phyloP scores from a whole-genome alignment of 53 echinoderm and acorn worm species.

The Echinarachnius parma region DNA sequence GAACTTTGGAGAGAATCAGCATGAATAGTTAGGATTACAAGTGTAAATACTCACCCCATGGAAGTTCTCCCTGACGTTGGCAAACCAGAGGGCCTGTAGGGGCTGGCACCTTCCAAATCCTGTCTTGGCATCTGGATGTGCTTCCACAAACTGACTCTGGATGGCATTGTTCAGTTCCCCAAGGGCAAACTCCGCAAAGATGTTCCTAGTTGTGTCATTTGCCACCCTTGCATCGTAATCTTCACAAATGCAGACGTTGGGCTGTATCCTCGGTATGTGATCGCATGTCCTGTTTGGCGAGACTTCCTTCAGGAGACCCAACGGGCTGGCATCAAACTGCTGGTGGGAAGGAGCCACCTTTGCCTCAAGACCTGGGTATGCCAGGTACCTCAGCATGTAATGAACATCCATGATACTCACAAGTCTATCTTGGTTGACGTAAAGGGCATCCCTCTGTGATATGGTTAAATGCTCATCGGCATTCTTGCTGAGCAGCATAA shows the following conservation, averaged over 20 bases:
- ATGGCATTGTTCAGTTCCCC: conserved; percentile 73
- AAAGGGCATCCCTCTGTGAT: conserved; percentile 39
- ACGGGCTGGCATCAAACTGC: conserved; percentile 48
- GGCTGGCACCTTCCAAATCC: conserved; percentile 66
- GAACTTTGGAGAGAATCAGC: too few species aligned
- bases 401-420: conserved; percentile 75
- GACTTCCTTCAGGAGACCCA: conserved; percentile 56
- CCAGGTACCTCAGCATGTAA: conserved; percentile 55
- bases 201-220: conserved; percentile 56
- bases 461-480: conserved; percentile 40
- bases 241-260: conserved; percentile 81
- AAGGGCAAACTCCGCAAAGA: conserved; percentile 73
- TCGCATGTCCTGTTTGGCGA: conserved; percentile 67
- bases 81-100: conserved; percentile 59
- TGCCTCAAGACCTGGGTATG: conserved; percentile 15
- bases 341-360: conserved; percentile 31
- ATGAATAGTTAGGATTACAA: too few species aligned
- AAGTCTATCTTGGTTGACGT: conserved; percentile 63
- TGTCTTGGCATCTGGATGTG: conserved; percentile 35
- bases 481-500: conserved; percentile 57
- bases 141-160: conserved; percentile 45
- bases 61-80: conserved; percentile 62
- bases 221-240: conserved; percentile 49
- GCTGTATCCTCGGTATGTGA: conserved; percentile 66
- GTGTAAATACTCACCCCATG: conserved; percentile 70